Evolutionary conservation across 1,140 invertebrate genomes (phyloP).

Genomic region (Calycopis cecrops): DNA sequence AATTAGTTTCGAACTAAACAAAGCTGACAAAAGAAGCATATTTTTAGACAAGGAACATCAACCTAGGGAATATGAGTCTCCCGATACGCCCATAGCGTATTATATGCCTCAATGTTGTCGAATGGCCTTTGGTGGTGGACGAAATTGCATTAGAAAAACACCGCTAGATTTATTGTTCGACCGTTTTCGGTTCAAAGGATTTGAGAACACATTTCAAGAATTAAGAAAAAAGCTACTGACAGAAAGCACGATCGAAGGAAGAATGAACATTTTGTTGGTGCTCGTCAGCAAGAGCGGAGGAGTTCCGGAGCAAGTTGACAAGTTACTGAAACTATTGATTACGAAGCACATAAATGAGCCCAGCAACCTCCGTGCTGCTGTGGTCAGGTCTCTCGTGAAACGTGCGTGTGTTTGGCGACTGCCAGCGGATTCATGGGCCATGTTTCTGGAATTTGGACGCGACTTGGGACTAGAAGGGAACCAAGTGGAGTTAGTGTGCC

Average conservation of each 20-base stretch:
- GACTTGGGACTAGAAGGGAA: conserved; percentile 42
- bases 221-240: background rate
- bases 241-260: conserved; percentile 27
- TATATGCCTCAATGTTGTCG: no score
- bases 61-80: conserved; percentile 13
- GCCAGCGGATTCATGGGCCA: conserved; percentile 34
- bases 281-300: conserved; percentile 52
- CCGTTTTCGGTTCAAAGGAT: conserved; percentile 4
- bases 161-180: background rate
- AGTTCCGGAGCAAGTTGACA: conserved; percentile 30
- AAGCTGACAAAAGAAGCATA: conserved; percentile 9
- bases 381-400: conserved; percentile 52
- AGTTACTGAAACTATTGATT: conserved; percentile 35
- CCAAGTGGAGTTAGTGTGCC: conserved; percentile 28
- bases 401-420: conserved; percentile 43
- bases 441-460: conserved; percentile 35
- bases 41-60: conserved; percentile 28
- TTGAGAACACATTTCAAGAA: background rate
- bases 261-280: conserved; percentile 47
- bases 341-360: conserved; percentile 43
- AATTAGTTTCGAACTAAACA: conserved; percentile 1
- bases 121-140: no score
- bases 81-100: no score
- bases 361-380: conserved; percentile 36
- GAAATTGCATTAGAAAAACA: background rate